Evolutionary conservation across 2,888 invertebrate species (phyloP), one percentile per base, ranked within the genome.

Genomic region (Hydrotaea diabolus): DNA sequence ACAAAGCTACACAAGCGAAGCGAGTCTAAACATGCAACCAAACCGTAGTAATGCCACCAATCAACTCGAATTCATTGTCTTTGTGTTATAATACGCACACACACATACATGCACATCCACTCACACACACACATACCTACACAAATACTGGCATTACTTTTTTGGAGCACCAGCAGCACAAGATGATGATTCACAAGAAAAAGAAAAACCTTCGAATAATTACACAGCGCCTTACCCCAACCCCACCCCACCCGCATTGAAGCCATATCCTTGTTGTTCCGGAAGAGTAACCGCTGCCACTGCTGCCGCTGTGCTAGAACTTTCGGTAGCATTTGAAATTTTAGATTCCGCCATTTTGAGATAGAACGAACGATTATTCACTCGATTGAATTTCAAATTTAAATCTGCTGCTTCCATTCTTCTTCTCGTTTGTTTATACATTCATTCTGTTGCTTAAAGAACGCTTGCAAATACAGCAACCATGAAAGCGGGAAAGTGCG

Each of bases 371-470:
- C 69, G 69, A 69, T 69, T 69, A 69, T 69, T 69, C 69, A 69
- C 69, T 69, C 69, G 69, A 69, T 69, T 69, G 69, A 69, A 69
- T 69, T 69, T 69, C 69, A 69, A 69, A 69, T 69, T 69, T 69
- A 69, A 69, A 69, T 69, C 69, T 69, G 21, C 23, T 69, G 39
- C 31, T 46, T 15, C 39, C 31, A 23, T 43, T 21, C 23, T 8
- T 19, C 31, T 31, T 31, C 31, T 31, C 2, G 31, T 7, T n/a
- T n/a, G n/a, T n/a, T n/a, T n/a, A n/a, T n/a, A n/a, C n/a, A n/a
- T 66, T 43, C 9, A 43, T 43, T 5, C 13, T 39, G 36, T 19
- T 8, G 43, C 36, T 57, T n/a, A 57, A 13, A 59, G 23, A 55
- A 26, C 43, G 39, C 66, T 39, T 69, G 13, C 46, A 46, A 46